Evolutionary conservation across 2,888 invertebrate genomes (phyloP), one percentile per base, ranked within the genome.

Genomic region (Epiblema foenella): DNA sequence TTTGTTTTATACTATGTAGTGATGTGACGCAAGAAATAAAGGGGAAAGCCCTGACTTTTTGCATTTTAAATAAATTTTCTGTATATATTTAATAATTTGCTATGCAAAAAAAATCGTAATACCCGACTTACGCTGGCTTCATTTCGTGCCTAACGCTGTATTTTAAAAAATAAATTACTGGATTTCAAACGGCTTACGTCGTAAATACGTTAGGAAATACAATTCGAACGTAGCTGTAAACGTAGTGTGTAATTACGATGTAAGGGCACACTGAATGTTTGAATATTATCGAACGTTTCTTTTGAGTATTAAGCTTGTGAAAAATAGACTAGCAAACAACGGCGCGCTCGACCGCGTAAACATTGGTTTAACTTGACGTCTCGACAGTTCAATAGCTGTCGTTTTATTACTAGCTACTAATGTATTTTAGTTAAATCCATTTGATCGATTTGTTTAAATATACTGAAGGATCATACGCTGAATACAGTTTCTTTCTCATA

Each of bases 321-420:
- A 62, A 71, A 66, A 51, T 33, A 33, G 17, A 37, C 59, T 29
- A 56, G 37, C 37, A 56, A 66, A 66, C 56, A 71, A 42, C 57
- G 11, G 20, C 15, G 15, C 5, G 37, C 60, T 62, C 56, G 69
- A 60, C 71, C 73, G 67, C 75, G 76, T 74, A 75, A 78, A 79
- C 77, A 77, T 81, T 69, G 60, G 54, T 49, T 54, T 60, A 18
- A 79, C 75, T 77, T 78, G 75, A 74, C 70, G 75, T 74, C 78
- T 77, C 74, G 77, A 76, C 76, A 76, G 73, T 76, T 77, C 82
- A 80, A 79, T 82, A 77, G 76, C 75, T 76, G 9, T 8, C 33
- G 9, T 80, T 78, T 68, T 58, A 37, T 39, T 49, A 49, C 24
- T 49, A 15, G 46, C 10, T 33, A 59, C 29, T 56, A 24, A 33